A percentile compares a stretch with the other conserved stretches of the same genome.
These are phyloP conservation scores for Mylabris sibirica DNA, from an alignment of 2,888 invertebrate genomes.

Conservation along the genomic window DNA sequence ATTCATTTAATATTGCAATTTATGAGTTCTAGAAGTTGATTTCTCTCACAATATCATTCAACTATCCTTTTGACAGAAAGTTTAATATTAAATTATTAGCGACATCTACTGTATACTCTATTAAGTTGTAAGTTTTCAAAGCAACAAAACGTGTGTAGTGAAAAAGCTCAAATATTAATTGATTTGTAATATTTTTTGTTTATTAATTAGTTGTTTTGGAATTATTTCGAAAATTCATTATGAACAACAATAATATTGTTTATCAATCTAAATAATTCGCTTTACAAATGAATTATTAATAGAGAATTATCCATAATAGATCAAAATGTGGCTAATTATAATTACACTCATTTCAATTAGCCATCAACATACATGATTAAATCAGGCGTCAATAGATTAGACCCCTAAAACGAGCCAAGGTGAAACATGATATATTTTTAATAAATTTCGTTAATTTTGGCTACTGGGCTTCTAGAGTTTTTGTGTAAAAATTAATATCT, in stretches of 20 bases:
- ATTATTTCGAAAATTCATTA: not conserved
- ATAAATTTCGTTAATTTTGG: too few species aligned
- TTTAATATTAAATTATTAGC: slow-evolving; percentile 1
- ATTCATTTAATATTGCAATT: not conserved
- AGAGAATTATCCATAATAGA: not conserved
- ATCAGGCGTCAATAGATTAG: not conserved
- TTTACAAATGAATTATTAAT: not conserved
- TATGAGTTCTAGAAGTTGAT: not conserved
- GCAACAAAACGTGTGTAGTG: not conserved
- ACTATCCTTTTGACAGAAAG: not conserved
- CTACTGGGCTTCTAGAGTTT: too few species aligned
- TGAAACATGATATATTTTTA: too few species aligned
- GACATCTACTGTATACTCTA: slow-evolving; percentile 2
- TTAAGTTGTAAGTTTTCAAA: not conserved
- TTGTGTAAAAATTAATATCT: too few species aligned
- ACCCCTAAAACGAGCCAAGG: too few species aligned
- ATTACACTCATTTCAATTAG: slow-evolving; percentile 10
- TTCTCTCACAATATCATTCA: not conserved
- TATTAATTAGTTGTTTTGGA: not conserved
- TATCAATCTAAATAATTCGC: not conserved
- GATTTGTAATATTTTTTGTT: not conserved
- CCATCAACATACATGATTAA: not conserved
- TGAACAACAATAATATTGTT: not conserved
- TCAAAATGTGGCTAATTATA: slow-evolving; percentile 9
- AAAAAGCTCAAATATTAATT: not conserved